Percentiles rank a stretch among this genome's conserved stretches.
Evolutionary conservation across 2,888 invertebrate species (phyloP).

Genomic region (Caenorhabditis imperialis): DNA sequence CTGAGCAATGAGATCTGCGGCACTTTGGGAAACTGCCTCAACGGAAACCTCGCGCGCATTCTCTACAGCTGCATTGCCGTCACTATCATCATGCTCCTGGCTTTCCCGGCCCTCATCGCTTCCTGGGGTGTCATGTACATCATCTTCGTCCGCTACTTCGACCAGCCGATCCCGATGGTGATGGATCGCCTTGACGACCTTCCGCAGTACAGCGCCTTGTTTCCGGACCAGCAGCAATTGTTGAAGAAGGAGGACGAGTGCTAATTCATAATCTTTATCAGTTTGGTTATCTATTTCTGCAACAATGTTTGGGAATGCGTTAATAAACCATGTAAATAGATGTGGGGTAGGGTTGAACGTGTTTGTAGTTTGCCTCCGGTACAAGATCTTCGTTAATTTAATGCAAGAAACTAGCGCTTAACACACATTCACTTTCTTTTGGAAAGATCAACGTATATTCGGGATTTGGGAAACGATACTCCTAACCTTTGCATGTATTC

Average conservation of each 20-base stretch:
- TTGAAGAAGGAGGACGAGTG: slow-evolving; percentile 25
- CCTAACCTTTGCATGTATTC: neutral
- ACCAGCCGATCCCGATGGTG: slow-evolving; percentile 15
- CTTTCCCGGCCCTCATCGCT: slow-evolving; percentile 31
- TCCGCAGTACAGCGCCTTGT: slow-evolving; percentile 27
- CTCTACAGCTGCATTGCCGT: slow-evolving; percentile 38
- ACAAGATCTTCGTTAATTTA: slow-evolving; percentile 13
- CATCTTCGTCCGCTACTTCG: slow-evolving; percentile 38
- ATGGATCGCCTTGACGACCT: slow-evolving; percentile 29
- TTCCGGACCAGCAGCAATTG: slow-evolving; percentile 20
- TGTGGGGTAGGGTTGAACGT: neutral
- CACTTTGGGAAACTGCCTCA: slow-evolving; percentile 38
- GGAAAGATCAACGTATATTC: slow-evolving; percentile 28
- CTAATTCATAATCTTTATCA: no score
- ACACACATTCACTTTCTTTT: slow-evolving; percentile 28
- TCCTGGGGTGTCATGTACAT: slow-evolving; percentile 39
- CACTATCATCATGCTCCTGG: slow-evolving; percentile 39
- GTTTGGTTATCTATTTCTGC: no score
- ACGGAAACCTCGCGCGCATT: slow-evolving; percentile 43
- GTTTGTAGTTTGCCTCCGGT: slow-evolving; percentile 5
- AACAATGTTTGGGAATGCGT: no score
- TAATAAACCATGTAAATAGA: neutral
- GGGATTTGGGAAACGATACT: slow-evolving; percentile 5
- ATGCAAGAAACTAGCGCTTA: slow-evolving; percentile 32
- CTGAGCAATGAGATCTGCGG: slow-evolving; percentile 37